Evolutionary conservation across 2,888 invertebrate genomes (phyloP), one percentile per base, ranked within the genome.

Genomic region (Tachystola acroxantha): DNA sequence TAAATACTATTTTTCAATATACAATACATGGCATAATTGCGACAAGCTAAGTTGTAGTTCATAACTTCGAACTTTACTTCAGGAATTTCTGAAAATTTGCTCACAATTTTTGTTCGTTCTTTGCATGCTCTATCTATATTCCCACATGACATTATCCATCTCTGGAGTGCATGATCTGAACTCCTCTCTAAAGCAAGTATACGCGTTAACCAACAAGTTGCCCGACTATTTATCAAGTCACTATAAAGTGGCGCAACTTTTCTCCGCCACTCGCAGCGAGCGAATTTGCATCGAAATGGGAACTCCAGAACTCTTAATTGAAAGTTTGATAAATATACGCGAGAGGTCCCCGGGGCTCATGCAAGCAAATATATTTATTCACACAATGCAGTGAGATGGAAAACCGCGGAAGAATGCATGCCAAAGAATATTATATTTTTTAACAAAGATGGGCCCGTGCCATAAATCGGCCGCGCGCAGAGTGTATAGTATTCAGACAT

Each of bases 281-380:
- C 42, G 61, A 63, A 81, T 84, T 82, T 79, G 79, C 81, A 80
- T 84, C 62, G 66, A 72, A 79, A 81, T 75, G 71, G 71, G 63
- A 71, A 70, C 66, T 64, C 59, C 54, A 57, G 57, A 49, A 57
- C 55, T 66, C 72, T 75, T 79, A 78, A 78, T 79, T 80, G 78
- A 81, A 79, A 82, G 71, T 80, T 80, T 78, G 66, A 70, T 72
- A 70, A 69, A 62, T 54, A 45, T n/a, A n/a, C n/a, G n/a, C 39
- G 31, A 46, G 49, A 54, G 50, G 42, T 48, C 14, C 53, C 47
- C 35, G 38, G 6, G 20, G 10, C 26, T 6, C 20, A 7, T 20
- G 34, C 27, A 13, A 30, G 34, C 27, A 39, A 36, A 35, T 32
- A 24, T 24, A 9, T 9, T n/a, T 5, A 22, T 22, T 22, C 22